Evolutionary conservation across 2,888 invertebrate species (phyloP).

Genomic region (Xestia c-nigrum): DNA sequence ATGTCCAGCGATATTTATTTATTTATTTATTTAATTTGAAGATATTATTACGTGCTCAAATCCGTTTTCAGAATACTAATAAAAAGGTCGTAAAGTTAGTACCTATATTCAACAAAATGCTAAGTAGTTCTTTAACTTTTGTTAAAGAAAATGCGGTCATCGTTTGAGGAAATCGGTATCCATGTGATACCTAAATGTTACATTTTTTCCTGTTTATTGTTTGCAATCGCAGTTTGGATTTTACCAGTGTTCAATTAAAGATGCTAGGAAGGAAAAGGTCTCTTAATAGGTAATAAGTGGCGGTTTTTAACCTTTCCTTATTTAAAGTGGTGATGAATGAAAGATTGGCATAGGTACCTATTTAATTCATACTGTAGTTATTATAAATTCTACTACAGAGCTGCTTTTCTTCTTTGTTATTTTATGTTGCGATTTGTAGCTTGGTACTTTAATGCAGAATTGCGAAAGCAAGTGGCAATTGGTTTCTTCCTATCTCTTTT

Average conservation of each 20-base stretch:
- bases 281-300: neutral
- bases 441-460: neutral
- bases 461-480: neutral
- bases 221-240: constrained; percentile 26
- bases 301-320: constrained; percentile 13
- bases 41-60: neutral
- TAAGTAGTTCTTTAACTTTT: neutral
- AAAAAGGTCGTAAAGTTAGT: neutral
- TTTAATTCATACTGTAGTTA: neutral
- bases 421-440: neutral
- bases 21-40: neutral
- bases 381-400: neutral
- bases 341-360: neutral
- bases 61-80: neutral
- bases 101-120: neutral
- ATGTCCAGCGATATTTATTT: too few relatives aligned
- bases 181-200: constrained; percentile 5
- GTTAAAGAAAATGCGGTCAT: constrained; percentile 18
- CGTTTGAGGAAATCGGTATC: constrained; percentile 13
- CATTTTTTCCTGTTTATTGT: constrained; percentile 44
- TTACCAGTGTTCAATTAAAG: constrained; percentile 33
- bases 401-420: neutral
- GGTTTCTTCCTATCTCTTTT: neutral
- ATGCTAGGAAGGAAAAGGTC: constrained; percentile 37
- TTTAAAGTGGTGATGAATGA: neutral